Base-by-base conservation (phyloP, 2,888 invertebrate genomes). In the Nephrotoma guestfalica region DNA sequence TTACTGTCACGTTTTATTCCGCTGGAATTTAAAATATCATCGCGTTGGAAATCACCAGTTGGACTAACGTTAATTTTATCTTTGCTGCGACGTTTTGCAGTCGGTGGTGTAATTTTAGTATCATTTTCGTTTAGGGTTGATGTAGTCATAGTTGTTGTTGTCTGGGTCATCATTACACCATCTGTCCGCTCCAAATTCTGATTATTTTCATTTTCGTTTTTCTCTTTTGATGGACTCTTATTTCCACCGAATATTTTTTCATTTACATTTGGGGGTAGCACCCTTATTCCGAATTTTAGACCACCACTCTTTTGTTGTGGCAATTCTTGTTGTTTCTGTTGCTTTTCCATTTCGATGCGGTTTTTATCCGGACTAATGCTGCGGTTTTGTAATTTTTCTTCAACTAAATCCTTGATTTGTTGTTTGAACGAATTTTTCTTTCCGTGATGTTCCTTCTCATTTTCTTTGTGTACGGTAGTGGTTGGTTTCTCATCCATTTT, bases 241-340 rank as follows among this genome's bases (percentile, higher is more conserved):
- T 71, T 71, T 2, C 7, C 71, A 6, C 91, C 92, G 15, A 93
- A 88, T 0, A 93, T 91, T 42, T 93, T 93, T 88, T 93, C 93
- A 89, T 93, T 92, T 47, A 93, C 91, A 87, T 93, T 93, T 5
- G 93, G 93, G 13, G 94, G 94, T 4, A 95, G 90, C 0, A 95
- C 95, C 89, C 94, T 92, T 86, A 95, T 94, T 0, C 95, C 95
- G 86, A 95, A 95, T 89, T 95, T 95, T 90, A 93, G 93, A 86
- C 93, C 94, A 87, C 93, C 93, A 88, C 93, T 93, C 0, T 88
- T 93, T 88, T 3, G 92, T 71, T 71, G 71, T 0, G 71, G 71
- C 9, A 30, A 71, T 30, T 71, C 71, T 93, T 0, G 92, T 92
- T 1, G 90, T 57, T 57, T 90, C 13, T 89, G 88, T 84, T 71